Percentiles rank a stretch among this genome's conserved stretches.
Evolutionary conservation across 2,113 vertebrate genomes (phyloP).

Genomic region (Nycticryphes semicollaris): DNA sequence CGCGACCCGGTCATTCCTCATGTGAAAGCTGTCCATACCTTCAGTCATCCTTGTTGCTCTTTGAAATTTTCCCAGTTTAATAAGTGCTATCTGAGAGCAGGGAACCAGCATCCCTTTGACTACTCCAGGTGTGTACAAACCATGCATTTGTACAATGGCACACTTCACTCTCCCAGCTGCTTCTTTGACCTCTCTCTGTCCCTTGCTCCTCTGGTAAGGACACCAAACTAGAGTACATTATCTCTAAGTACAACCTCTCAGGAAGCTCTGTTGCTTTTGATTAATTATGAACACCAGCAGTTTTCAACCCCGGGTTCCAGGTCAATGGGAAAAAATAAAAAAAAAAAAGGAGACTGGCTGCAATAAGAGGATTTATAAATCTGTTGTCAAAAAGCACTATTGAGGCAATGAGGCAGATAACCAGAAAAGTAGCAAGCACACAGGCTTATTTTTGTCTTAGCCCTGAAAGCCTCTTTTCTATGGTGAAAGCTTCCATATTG

Average conservation of each 20-base stretch:
- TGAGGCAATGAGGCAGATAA: neutral
- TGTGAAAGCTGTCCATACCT: neutral
- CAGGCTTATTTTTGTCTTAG: neutral
- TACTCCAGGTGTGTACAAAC: neutral
- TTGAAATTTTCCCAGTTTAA: neutral
- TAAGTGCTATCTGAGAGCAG: neutral
- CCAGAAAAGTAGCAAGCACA: neutral
- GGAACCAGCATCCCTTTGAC: rapidly evolving
- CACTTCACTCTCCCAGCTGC: neutral
- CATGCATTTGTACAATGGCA: rapidly evolving
- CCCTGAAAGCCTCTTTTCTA: neutral
- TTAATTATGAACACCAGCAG: neutral
- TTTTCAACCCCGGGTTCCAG: neutral
- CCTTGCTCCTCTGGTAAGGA: neutral
- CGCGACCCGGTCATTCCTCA: neutral
- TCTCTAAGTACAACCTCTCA: neutral
- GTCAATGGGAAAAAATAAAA: neutral
- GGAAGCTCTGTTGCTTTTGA: neutral
- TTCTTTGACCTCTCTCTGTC: neutral
- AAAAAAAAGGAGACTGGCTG: neutral
- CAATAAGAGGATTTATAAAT: neutral
- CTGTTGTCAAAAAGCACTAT: neutral
- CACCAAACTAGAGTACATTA: neutral
- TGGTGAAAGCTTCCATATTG: neutral
- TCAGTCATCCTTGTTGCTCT: neutral